Evolutionary conservation across 2,888 invertebrate genomes (phyloP).

Genomic region (Cactoblastis cactorum): DNA sequence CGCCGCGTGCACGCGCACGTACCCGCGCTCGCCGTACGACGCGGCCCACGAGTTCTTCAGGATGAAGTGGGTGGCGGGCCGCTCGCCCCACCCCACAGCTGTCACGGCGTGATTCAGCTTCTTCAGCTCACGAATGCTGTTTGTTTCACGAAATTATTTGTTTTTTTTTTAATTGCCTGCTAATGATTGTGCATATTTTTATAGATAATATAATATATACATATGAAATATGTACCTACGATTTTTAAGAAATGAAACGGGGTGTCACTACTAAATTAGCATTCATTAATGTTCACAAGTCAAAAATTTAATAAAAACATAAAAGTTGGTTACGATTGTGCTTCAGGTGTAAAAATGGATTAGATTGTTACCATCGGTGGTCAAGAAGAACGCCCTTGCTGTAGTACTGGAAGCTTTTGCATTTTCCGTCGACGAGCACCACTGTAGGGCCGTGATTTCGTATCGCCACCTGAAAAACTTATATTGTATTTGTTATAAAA

Average conservation of each 20-base stretch:
- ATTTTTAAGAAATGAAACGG: no score
- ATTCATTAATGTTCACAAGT: no score
- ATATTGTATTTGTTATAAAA: no score
- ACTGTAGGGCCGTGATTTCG: conserved; percentile 53
- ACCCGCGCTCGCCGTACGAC: conserved; percentile 56
- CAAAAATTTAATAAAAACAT: no score
- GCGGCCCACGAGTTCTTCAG: conserved; percentile 63
- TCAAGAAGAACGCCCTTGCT: conserved; percentile 52
- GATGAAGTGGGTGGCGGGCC: conserved; percentile 50
- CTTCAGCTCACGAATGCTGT: conserved; percentile 37
- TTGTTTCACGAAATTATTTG: no score
- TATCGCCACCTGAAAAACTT: conserved; percentile 53
- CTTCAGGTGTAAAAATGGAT: no score
- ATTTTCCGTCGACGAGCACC: conserved; percentile 49
- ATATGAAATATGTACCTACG: no score
- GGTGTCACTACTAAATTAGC: no score
- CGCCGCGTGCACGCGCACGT: conserved; percentile 47
- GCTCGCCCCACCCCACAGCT: conserved; percentile 59
- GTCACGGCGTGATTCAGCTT: conserved; percentile 54
- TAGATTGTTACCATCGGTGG: conserved; percentile 47
- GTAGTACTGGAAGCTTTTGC: conserved; percentile 45
- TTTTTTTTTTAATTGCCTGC: no score
- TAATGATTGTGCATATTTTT: no score
- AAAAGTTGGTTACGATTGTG: no score
- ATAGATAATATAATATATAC: no score